Base-by-base conservation (phyloP, 2,113 vertebrate genomes). In the Grantiella picta region DNA sequence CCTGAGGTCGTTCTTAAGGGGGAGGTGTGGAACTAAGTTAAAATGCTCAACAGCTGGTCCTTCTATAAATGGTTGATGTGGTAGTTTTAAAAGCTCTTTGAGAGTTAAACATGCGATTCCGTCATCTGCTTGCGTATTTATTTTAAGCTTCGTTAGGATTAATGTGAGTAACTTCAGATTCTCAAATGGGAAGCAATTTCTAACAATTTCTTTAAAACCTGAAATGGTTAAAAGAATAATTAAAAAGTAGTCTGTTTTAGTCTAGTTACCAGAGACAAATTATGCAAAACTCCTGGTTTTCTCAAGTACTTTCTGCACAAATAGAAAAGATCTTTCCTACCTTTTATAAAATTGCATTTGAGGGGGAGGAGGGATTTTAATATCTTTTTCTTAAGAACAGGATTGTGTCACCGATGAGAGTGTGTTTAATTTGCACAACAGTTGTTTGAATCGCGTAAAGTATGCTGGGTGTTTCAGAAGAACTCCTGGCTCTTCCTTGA, bases 381-480 rank as follows among this genome's bases (percentile, higher is more conserved):
- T 79, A 66, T 86, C 82, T 85, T 94, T 71, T 84, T 40, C 78
- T 83, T 95, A 75, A 83, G 93, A 91, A 72, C n/a, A 42, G 73
- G 75, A 65, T 91, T 95, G 91, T 94, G 82, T 85, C 91, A 72
- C 49, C 38, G 73, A 15, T 91, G 84, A 95, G 89, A 84, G 91
- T 78, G 94, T 95, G 89, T 94, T 95, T 68, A 63, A 91, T 95
- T 96, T 92, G 92, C 93, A 80, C 85, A 92, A 60, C 88, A 90
- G 90, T 83, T 94, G 73, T 94, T 96, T 83, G 38, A 90, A 87
- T 65, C 14, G 22, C 75, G 83, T 86, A 83, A 86, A 82, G 25
- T 57, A 69, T 24, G 75, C 50, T 73, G 92, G 60, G 59, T 60
- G 81, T 35, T 91, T 35, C n/a, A 94, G 73, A 73, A 91, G 82